Base-by-base conservation (phyloP, 1,140 invertebrate species). In the Drosophila bifasciata region DNA sequence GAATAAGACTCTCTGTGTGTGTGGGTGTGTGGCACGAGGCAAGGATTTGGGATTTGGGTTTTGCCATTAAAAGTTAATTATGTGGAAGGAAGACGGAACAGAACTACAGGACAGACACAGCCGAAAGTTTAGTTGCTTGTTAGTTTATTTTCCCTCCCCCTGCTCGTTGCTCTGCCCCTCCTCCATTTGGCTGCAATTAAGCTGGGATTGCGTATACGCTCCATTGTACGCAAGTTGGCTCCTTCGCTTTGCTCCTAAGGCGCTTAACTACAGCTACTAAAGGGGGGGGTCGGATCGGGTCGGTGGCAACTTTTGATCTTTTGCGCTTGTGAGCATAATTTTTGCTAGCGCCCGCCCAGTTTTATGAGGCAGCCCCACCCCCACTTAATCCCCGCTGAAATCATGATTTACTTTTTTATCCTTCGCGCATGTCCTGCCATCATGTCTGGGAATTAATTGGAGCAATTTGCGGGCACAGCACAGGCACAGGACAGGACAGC, bases 51-150 rank as follows among this genome's bases (percentile, higher is more conserved):
- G n/a, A 48, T 74, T 36, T 64, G 28, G 56, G 62, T 67, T 62
- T 67, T 66, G 76, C 63, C 57, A 81, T 86, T 62, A 75, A 81
- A 81, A 86, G 70, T 88, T 86, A 81, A 86, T 88, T 81, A 78
- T 67, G 64, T 78, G 73, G 78, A 86, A 86, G 51, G 55, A 60
- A 58, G 58, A n/a, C 49, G 28, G 36, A 28, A 53, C 11, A 49
- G 41, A 43, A 36, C 28, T 32, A 9, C 11, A 32, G 3, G 28
- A 62, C 40, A 45, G 32, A 66, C 50, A 41, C 19, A 57, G 9
- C 39, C 16, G 58, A 71, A 84, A 74, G 57, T 72, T 62, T 55
- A 11, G 67, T 72, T 64, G 11, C 28, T 49, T 60, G 64, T 53
- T 74, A 83, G 70, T 77, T 80, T 59, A 46, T 19, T 41, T 49